These are phyloP conservation scores for Homalodisca vitripennis DNA, from an alignment of 1,140 invertebrate genomes.

Conservation along the genomic window DNA sequence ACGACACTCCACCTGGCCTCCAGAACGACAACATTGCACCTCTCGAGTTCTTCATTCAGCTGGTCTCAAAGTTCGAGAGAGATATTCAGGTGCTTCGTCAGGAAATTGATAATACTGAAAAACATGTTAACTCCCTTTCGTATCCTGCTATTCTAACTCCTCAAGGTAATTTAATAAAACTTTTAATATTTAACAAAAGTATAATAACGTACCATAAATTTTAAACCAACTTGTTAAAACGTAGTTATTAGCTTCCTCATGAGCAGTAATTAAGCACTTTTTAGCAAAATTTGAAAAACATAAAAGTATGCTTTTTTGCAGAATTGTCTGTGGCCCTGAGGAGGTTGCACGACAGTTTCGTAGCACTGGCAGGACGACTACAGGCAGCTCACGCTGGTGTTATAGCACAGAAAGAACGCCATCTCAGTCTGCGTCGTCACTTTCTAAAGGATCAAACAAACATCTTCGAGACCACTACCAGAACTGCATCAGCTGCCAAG, in stretches of 20 bases:
- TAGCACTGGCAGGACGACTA: slow-evolving; percentile 78
- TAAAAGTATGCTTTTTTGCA: slow-evolving; percentile 44
- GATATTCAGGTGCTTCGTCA: slow-evolving; percentile 66
- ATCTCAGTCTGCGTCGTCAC: slow-evolving; percentile 74
- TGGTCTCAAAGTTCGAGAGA: slow-evolving; percentile 70
- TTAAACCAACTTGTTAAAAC: background rate
- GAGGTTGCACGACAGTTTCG: slow-evolving; percentile 79
- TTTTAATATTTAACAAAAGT: background rate
- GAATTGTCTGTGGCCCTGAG: slow-evolving; percentile 71
- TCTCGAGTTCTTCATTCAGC: slow-evolving; percentile 67
- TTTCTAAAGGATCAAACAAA: slow-evolving; percentile 75
- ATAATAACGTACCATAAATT: too few species aligned
- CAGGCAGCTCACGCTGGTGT: slow-evolving; percentile 71
- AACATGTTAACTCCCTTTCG: slow-evolving; percentile 66
- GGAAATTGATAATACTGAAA: slow-evolving; percentile 72
- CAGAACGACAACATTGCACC: slow-evolving; percentile 77
- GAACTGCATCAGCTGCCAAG: slow-evolving; percentile 39
- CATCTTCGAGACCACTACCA: slow-evolving; percentile 64
- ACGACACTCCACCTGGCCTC: slow-evolving; percentile 70
- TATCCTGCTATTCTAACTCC: slow-evolving; percentile 64
- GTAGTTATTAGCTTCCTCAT: background rate
- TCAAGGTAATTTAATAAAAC: slow-evolving; percentile 60
- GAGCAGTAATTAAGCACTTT: too few species aligned
- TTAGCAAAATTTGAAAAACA: background rate
- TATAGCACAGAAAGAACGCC: slow-evolving; percentile 78